Conservation (phyloP, 2,888 invertebrate genomes). For the Catocala nupta region DNA sequence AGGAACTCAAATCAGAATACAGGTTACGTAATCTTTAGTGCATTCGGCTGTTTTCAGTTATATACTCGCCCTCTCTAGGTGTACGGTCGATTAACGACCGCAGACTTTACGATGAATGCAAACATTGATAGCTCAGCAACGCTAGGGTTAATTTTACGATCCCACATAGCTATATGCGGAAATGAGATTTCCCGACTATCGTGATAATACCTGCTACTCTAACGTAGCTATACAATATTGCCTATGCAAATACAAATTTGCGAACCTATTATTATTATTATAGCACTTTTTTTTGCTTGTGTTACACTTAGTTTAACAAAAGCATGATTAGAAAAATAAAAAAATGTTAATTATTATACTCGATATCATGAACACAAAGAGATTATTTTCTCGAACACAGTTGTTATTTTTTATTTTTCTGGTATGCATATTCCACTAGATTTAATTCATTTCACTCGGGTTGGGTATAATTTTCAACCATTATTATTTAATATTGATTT, state of each 20-base stretch:
- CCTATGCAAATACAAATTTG: conserved; percentile 26
- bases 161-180: conserved; percentile 24
- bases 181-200: conserved; percentile 39
- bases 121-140: conserved; percentile 13
- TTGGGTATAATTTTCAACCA: conserved; percentile 49
- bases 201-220: conserved; percentile 28
- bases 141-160: conserved; percentile 26
- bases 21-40: conserved; percentile 5
- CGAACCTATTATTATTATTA: conserved; percentile 18
- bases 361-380: conserved; percentile 31
- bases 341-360: conserved; percentile 19
- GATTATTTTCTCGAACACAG: conserved; percentile 34
- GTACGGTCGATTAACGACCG: conserved; percentile 14
- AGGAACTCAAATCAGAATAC: background rate
- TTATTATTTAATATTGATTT: conserved; percentile 36
- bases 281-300: conserved; percentile 27
- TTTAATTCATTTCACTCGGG: conserved; percentile 54
- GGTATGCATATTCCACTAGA: conserved; percentile 57
- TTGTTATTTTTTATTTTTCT: conserved; percentile 46
- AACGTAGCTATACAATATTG: conserved; percentile 20
- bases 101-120: conserved; percentile 11
- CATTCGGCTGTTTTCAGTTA: conserved; percentile 18
- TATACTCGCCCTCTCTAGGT: conserved; percentile 19
- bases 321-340: conserved; percentile 45
- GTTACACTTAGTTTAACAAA: conserved; percentile 30